Evolutionary conservation across 92 coral and sea anemone species (phyloP).

Genomic region (Heteractis magnifica): DNA sequence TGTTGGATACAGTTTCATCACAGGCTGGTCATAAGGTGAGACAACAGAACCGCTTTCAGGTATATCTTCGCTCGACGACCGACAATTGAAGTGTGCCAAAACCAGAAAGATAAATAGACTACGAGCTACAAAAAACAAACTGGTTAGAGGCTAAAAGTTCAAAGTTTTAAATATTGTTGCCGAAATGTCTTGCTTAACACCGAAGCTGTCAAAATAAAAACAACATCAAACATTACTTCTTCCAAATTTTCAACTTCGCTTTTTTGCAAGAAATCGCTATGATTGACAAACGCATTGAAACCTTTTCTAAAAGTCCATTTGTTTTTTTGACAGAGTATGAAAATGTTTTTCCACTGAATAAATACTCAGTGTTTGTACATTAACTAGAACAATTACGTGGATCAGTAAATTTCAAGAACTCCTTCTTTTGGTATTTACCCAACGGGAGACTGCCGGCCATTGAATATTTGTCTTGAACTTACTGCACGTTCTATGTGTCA

Average conservation of each 20-base stretch:
- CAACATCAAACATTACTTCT: not conserved
- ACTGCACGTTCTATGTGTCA: constrained; percentile 4
- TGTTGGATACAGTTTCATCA: not conserved
- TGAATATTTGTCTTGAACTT: not conserved
- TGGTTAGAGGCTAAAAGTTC: not conserved
- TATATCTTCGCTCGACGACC: too few relatives aligned
- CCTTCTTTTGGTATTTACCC: not conserved
- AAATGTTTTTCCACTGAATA: not conserved
- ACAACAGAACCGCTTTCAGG: not conserved
- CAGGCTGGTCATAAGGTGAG: not conserved
- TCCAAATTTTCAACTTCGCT: not conserved
- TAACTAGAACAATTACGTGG: not conserved
- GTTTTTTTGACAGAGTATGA: not conserved
- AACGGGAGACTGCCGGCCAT: not conserved
- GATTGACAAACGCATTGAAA: not conserved
- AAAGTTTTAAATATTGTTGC: not conserved
- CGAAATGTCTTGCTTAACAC: not conserved
- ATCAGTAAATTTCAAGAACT: not conserved
- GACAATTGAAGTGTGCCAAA: too few relatives aligned
- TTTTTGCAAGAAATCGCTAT: not conserved
- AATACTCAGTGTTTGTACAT: not conserved
- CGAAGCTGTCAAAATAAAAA: not conserved
- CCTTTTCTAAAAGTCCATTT: not conserved
- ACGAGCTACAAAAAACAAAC: not conserved
- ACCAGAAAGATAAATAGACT: too few relatives aligned